Conservation (phyloP, 2,113 vertebrate genomes). For the Centrocercus urophasianus region DNA sequence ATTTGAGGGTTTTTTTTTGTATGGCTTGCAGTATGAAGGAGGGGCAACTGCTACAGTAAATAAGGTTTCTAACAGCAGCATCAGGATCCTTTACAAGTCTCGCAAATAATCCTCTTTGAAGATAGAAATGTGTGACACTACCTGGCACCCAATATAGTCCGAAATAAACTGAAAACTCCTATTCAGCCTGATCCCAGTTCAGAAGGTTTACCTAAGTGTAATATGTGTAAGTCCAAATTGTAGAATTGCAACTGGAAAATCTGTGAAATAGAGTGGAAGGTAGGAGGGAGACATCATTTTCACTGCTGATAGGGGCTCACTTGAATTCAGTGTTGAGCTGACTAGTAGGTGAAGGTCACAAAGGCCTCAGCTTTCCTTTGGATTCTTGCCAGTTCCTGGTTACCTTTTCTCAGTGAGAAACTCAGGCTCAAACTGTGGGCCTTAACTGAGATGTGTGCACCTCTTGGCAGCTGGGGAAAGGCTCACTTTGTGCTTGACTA, state of each 20-base stretch:
- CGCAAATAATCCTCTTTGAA: neutral
- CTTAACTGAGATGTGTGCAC: neutral
- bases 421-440: neutral
- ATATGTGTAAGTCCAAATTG: neutral
- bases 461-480: neutral
- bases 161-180: neutral
- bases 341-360: neutral
- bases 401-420: neutral
- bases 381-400: neutral
- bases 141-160: fast-evolving
- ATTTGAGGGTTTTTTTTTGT: neutral
- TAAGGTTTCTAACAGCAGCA: neutral
- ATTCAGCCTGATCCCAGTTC: neutral
- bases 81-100: neutral
- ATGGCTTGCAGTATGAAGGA: neutral
- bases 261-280: neutral
- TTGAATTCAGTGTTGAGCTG: neutral
- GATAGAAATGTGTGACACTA: neutral
- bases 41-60: neutral
- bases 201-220: neutral
- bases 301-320: neutral
- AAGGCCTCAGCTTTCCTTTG: neutral
- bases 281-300: neutral
- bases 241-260: neutral
- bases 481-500: neutral